Evolutionary conservation across 2,888 invertebrate species (phyloP).

Genomic region (Lacanobia wlatinum): DNA sequence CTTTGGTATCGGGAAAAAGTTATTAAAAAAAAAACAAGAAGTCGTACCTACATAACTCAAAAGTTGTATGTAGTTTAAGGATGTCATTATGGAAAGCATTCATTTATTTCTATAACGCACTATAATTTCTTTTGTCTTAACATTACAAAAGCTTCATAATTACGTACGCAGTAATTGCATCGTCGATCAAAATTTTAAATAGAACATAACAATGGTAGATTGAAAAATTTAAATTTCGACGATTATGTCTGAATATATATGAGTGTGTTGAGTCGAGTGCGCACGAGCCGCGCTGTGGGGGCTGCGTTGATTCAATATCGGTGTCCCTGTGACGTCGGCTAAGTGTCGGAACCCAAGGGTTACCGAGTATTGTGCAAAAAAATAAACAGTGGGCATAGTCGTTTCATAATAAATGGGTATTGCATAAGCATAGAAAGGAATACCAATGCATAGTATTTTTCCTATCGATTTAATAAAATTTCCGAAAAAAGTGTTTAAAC

Average conservation of each 20-base stretch:
- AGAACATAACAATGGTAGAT: constrained; percentile 76
- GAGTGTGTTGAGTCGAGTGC: constrained; percentile 77
- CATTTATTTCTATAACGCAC: constrained; percentile 26
- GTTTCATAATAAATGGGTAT: constrained; percentile 17
- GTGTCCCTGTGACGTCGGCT: constrained; percentile 65
- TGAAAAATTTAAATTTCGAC: constrained; percentile 80
- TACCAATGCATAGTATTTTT: background rate
- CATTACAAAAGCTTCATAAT: constrained; percentile 65
- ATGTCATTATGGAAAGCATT: constrained; percentile 1
- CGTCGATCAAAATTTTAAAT: constrained; percentile 73
- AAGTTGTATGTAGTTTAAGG: background rate
- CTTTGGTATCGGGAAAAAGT: no score
- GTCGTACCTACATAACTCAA: background rate
- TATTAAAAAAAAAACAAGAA: no score
- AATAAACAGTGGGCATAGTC: constrained; percentile 38
- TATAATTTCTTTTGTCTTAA: constrained; percentile 48
- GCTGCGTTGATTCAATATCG: constrained; percentile 69
- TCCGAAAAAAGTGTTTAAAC: no score
- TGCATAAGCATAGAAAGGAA: background rate
- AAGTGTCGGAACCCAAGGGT: constrained; percentile 55
- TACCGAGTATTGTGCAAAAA: constrained; percentile 56
- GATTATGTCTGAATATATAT: constrained; percentile 84
- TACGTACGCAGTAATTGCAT: constrained; percentile 74
- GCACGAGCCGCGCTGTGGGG: constrained; percentile 80
- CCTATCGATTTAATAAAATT: background rate